Evolutionary conservation across 2,888 invertebrate genomes (phyloP), one percentile per base, ranked within the genome.

Genomic region (Macaria liturata): DNA sequence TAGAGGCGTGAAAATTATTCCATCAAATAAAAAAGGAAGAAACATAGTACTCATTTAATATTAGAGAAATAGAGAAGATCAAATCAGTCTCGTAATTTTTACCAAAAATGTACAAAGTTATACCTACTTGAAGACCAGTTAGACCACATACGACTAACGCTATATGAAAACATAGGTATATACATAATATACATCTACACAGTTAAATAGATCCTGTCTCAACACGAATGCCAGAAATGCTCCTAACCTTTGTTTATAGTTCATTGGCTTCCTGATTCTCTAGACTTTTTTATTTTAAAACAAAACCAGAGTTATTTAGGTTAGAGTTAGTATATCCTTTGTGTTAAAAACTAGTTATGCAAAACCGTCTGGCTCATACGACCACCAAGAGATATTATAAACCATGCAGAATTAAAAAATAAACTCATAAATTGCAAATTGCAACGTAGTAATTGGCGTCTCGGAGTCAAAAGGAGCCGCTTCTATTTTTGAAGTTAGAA

Each of bases 391-490:
- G 65, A 67, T 66, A 68, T 72, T 58, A 64, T 56, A 68, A 69
- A 58, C 65, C 54, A 43, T 54, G 50, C 58, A 32, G 63, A 55
- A 59, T 75, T 68, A 69, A 58, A 69, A 58, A 66, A 64, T 64
- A 61, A 48, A 54, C 49, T 55, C 49, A 55, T 64, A 66, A 68
- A 83, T 81, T 78, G 69, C 43, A 61, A 63, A 60, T 64, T 70
- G 59, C 61, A 65, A 69, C 45, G 39, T 34, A 44, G 46, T 81
- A 61, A 84, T 82, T 78, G 77, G 51, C 42, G 31, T 43, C 9
- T 42, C 45, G 48, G 50, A 48, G 80, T 80, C 76, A 84, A 87
- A 87, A 75, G 67, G 59, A 46, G 67, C 86, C 84, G 88, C 81
- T 74, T 71, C 69, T 75, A 77, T 81, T 81, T 20, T 60, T 50